These are phyloP conservation scores for Illadopsis cleaveri DNA, from an alignment of 2,113 vertebrate species.

Conservation along the genomic window DNA sequence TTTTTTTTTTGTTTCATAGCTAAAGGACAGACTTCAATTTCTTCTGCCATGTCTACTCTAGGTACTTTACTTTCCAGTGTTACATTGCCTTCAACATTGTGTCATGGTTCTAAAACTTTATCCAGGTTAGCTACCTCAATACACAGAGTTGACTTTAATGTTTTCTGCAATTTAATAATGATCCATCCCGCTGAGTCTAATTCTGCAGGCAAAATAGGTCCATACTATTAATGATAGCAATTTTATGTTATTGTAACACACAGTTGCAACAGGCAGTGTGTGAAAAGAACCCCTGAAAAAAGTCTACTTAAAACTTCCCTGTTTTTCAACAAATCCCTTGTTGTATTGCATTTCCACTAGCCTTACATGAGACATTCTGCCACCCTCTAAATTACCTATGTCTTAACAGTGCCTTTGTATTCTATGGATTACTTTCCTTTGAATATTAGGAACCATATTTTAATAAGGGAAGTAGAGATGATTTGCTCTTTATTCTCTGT, in stretches of 20 bases:
- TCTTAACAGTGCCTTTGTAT: neutral
- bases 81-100: neutral
- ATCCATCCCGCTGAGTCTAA: neutral
- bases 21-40: neutral
- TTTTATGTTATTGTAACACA: neutral
- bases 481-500: neutral
- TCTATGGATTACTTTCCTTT: neutral
- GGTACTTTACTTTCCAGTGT: neutral
- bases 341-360: neutral
- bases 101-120: neutral
- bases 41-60: neutral
- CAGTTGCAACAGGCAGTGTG: neutral
- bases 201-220: neutral
- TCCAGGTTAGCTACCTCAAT: neutral
- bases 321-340: neutral
- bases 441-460: neutral
- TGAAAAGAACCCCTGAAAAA: neutral
- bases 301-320: neutral
- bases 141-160: neutral
- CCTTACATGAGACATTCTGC: neutral
- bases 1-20: neutral
- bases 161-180: neutral
- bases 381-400: neutral
- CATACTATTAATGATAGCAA: neutral
- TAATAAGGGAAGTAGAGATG: neutral